Percentiles rank a stretch among this genome's conserved stretches.
Evolutionary conservation across 2,113 vertebrate species (phyloP).

Genomic region (Nannobrachium achirus): DNA sequence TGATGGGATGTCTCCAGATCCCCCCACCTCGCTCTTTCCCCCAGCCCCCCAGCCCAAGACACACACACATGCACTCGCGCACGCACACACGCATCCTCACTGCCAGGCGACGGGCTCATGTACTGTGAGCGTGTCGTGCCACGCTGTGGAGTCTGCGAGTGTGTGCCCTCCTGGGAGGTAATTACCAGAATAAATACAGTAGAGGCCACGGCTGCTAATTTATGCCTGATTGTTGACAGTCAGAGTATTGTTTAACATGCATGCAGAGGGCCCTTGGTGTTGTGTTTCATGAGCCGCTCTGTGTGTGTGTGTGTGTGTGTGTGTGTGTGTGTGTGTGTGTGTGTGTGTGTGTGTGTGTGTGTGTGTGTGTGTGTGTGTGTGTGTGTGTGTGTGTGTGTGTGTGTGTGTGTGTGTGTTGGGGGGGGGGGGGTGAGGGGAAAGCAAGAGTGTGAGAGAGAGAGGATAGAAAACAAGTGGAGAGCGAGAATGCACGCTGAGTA

Average conservation of each 20-base stretch:
- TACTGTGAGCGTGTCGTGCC: constrained; percentile 51
- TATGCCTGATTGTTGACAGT: constrained; percentile 85
- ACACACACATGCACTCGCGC: not conserved
- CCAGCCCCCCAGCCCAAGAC: too few species aligned
- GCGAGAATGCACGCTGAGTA: constrained; percentile 27
- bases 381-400: too few species aligned
- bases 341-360: not conserved
- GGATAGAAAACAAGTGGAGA: constrained; percentile 1
- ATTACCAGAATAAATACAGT: constrained; percentile 87
- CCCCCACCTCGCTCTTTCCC: too few species aligned
- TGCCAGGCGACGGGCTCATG: constrained; percentile 58
- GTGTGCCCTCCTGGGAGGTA: constrained; percentile 80
- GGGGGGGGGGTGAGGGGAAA: not conserved
- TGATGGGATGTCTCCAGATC: constrained; percentile 55
- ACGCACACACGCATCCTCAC: constrained; percentile 25
- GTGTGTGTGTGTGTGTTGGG: too few species aligned
- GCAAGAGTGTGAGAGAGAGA: not conserved
- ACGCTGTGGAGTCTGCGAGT: constrained; percentile 62
- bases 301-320: constrained; percentile 20
- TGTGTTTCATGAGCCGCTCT: constrained; percentile 63
- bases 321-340: constrained; percentile 21
- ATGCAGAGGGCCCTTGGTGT: constrained; percentile 72
- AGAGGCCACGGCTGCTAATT: constrained; percentile 81
- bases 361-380: not conserved
- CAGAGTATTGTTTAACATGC: constrained; percentile 82